Conservation (phyloP, 92 coral and sea anemone genomes). For the Parazoanthus darwini region DNA sequence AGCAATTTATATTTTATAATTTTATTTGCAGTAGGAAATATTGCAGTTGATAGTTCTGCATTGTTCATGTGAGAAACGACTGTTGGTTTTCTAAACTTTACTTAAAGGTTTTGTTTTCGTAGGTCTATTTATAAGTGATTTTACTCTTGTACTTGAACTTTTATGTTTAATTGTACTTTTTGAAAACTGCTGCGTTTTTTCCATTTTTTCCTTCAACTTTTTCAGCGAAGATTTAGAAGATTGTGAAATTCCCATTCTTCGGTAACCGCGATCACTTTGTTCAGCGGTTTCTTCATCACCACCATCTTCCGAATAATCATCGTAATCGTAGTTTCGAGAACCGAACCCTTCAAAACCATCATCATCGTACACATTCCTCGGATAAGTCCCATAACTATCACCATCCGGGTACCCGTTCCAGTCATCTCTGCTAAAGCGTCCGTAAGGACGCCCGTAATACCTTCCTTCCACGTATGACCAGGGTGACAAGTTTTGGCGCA, state of each 20-base stretch:
- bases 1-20: no score
- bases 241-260: slow-evolving; percentile 17
- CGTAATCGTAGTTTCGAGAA: background rate
- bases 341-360: background rate
- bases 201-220: background rate
- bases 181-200: background rate
- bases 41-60: background rate
- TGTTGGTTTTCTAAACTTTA: background rate
- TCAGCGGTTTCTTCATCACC: background rate
- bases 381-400: background rate
- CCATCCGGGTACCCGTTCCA: no score
- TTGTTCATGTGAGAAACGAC: no score
- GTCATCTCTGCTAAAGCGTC: background rate
- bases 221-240: background rate
- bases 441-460: background rate
- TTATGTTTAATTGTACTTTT: background rate
- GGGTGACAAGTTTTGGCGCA: background rate
- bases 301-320: background rate
- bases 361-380: background rate
- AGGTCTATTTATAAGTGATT: background rate
- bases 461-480: background rate
- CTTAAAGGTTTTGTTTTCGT: background rate
- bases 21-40: no score
- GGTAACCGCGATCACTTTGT: background rate
- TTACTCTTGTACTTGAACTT: background rate